Evolutionary conservation across 2,797 vertebrate genomes (phyloP).

Genomic region (Clarias fuscus): DNA sequence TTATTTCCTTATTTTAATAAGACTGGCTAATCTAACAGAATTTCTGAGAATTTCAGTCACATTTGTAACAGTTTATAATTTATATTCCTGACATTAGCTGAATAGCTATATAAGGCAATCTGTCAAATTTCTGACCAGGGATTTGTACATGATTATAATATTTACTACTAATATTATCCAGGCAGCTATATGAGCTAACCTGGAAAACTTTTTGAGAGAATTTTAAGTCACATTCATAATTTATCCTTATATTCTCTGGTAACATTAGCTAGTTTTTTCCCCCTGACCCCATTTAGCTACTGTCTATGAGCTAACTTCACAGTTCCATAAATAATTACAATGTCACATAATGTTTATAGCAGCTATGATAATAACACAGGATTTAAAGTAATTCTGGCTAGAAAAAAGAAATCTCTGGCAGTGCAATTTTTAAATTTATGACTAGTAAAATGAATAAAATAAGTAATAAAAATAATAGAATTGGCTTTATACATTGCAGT

Average conservation of each 20-base stretch:
- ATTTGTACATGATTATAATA: neutral
- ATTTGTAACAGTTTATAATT: neutral
- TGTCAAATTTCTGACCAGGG: neutral
- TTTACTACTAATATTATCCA: neutral
- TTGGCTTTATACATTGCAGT: neutral
- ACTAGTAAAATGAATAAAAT: neutral
- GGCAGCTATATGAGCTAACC: neutral
- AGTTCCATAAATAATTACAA: neutral
- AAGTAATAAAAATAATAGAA: neutral
- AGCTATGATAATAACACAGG: neutral
- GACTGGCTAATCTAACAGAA: neutral
- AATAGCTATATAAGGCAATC: neutral
- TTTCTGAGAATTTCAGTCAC: neutral
- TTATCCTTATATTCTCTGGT: neutral
- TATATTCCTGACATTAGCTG: neutral
- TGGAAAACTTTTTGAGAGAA: neutral
- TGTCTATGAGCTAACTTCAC: neutral
- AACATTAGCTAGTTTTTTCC: neutral
- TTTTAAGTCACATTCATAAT: neutral
- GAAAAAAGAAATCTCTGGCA: neutral
- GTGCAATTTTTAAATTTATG: neutral
- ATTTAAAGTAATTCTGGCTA: neutral
- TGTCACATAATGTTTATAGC: no score
- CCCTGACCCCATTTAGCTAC: no score
- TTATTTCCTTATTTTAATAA: neutral